phyloP scores from a whole-genome alignment of 2,797 vertebrate genomes.

The Smutsia gigantea region DNA sequence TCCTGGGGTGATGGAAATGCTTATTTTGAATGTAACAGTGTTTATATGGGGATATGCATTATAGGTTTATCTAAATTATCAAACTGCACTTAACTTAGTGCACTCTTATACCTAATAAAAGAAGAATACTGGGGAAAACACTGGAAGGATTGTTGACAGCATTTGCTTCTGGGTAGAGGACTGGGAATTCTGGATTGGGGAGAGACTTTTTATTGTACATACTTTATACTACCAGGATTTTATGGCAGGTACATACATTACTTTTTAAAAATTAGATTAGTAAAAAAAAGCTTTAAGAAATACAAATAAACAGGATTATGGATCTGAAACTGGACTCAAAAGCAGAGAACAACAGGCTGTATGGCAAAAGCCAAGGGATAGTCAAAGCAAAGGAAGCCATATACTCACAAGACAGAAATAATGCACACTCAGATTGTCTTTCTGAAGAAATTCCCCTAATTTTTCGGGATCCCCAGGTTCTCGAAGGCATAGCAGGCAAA shows the following conservation, averaged over 20 bases:
- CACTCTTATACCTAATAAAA: slow-evolving; percentile 30
- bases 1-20: not conserved
- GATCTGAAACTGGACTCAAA: slow-evolving; percentile 26
- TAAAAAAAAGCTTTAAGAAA: slow-evolving; percentile 35
- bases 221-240: slow-evolving; percentile 42
- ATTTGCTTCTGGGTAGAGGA: not conserved
- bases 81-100: not conserved
- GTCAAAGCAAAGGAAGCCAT: slow-evolving; percentile 27
- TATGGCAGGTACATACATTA: not conserved
- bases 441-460: slow-evolving; percentile 81
- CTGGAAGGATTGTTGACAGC: not conserved
- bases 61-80: not conserved
- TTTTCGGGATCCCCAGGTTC: slow-evolving; percentile 80
- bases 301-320: not conserved
- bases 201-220: not conserved
- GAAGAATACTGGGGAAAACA: not conserved
- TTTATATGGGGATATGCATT: not conserved
- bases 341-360: not conserved
- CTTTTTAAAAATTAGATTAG: not conserved
- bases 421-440: slow-evolving; percentile 76
- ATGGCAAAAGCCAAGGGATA: slow-evolving; percentile 25
- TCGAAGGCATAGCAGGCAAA: slow-evolving; percentile 75
- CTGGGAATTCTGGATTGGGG: not conserved
- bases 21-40: slow-evolving; percentile 1
- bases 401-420: slow-evolving; percentile 83